These are phyloP conservation scores for Odontocerum albicorne DNA, from an alignment of 2,888 invertebrate species.

Conservation along the genomic window DNA sequence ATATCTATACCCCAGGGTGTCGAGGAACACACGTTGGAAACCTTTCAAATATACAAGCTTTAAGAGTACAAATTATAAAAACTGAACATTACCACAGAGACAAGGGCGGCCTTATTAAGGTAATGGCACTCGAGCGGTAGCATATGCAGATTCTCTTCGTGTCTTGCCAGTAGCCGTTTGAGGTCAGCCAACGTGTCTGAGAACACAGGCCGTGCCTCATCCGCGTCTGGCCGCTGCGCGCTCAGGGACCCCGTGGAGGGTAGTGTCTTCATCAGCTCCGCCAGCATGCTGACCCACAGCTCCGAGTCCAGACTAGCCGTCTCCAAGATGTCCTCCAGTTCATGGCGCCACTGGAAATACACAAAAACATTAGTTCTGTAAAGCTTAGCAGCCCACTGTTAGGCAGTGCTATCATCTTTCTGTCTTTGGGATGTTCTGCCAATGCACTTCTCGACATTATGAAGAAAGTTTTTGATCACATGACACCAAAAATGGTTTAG, in stretches of 20 bases:
- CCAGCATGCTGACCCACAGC: slow-evolving; percentile 96
- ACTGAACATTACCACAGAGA: slow-evolving; percentile 71
- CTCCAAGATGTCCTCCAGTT: slow-evolving; percentile 92
- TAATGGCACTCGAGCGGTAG: slow-evolving; percentile 95
- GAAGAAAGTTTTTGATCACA: too few species aligned
- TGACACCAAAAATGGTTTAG: too few species aligned
- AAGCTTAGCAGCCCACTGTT: too few species aligned
- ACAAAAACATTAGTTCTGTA: too few species aligned
- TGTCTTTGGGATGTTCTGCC: too few species aligned
- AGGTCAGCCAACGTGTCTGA: slow-evolving; percentile 87
- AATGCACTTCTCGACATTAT: too few species aligned
- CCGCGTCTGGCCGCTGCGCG: slow-evolving; percentile 75
- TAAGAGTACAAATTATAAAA: slow-evolving; percentile 6
- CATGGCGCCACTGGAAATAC: slow-evolving; percentile 84
- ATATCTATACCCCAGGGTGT: too few species aligned
- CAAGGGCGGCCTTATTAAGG: slow-evolving; percentile 89
- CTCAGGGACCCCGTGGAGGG: slow-evolving; percentile 88
- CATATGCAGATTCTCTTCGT: slow-evolving; percentile 77
- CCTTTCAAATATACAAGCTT: neutral
- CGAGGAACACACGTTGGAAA: too few species aligned
- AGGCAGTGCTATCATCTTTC: too few species aligned
- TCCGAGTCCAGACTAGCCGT: slow-evolving; percentile 92
- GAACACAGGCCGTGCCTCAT: slow-evolving; percentile 88
- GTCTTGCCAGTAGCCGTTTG: slow-evolving; percentile 78
- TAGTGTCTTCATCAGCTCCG: slow-evolving; percentile 92